Percentiles rank a stretch among this genome's conserved stretches.
Conservation (phyloP, 1,140 invertebrate species). For the Drosophila kanapiae region DNA sequence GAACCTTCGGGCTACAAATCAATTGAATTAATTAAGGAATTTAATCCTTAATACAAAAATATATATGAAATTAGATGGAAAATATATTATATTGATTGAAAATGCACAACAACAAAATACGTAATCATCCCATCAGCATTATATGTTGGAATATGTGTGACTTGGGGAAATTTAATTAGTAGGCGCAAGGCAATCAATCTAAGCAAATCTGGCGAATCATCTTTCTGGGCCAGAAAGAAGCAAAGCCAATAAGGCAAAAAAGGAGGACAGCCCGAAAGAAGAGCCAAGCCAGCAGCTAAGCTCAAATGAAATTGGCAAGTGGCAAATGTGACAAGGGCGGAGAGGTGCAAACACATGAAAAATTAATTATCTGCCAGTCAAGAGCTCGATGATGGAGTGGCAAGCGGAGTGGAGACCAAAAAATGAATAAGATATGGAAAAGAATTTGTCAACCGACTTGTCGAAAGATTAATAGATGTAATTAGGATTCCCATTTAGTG, state of each 20-base stretch:
- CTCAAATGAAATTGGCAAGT: neutral
- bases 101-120: too few relatives aligned
- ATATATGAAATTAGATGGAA: neutral
- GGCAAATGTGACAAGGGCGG: neutral
- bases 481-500: slow-evolving; percentile 15
- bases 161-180: slow-evolving; percentile 33
- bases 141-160: neutral
- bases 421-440: slow-evolving; percentile 9
- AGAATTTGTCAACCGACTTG: slow-evolving; percentile 27
- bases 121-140: neutral
- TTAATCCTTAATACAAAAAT: neutral
- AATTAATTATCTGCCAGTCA: slow-evolving; percentile 63
- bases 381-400: slow-evolving; percentile 19
- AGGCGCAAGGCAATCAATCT: slow-evolving; percentile 36
- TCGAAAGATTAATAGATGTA: slow-evolving; percentile 26
- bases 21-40: slow-evolving; percentile 1
- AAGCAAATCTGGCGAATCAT: slow-evolving; percentile 35
- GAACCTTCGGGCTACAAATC: neutral
- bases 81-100: neutral
- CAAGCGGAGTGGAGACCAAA: neutral
- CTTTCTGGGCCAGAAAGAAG: slow-evolving; percentile 12
- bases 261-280: slow-evolving; percentile 2
- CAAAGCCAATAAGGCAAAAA: slow-evolving; percentile 2
- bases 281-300: slow-evolving; percentile 4
- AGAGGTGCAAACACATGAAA: slow-evolving; percentile 41